Evolutionary conservation across 2,113 vertebrate species (phyloP), one percentile per base, ranked within the genome.

Genomic region (Synchiropus splendidus): DNA sequence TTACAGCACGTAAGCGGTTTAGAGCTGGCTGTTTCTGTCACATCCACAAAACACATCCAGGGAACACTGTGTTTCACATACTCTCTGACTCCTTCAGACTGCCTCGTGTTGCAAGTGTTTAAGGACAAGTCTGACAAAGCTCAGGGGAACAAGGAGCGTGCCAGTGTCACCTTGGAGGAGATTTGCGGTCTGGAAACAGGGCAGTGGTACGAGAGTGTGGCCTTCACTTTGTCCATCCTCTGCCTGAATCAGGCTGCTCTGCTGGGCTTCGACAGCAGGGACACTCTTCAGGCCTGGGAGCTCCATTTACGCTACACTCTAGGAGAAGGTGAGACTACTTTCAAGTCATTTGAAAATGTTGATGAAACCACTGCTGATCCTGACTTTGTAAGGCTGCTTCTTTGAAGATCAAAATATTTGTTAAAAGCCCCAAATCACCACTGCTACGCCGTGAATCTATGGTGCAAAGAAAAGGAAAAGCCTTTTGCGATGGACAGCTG

Each of bases 121-220:
- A 97, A 91, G 70, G 91, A 94, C 79, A 88, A 83, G 72, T 71
- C 84, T 0, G 93, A 96, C 33, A 87, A 89, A 17, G 64, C 36
- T 6, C 85, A 84, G 68, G 89, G 91, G 34, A 79, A 85, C 21
- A 89, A 85, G 74, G 92, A 93, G 63, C 81, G 84, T 21, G 85
- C 73, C 81, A 88, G 88, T 16, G 41, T 94, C 67, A 90, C 83
- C 34, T 80, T 98, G 84, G 90, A 94, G 77, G 90, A 92, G 74
- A 92, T 97, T 78, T 98, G 92, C 2, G 94, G 93, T 35, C 81
- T 98, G 75, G 91, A 97, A 54, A 81, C 80, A 1, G 89, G 89
- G 36, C 86, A 87, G 40, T 78, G 81, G 42, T 87, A 85, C 1
- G 93, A 98, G 56, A 91, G 91, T 2, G 82, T 89, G 56, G 75